These are phyloP conservation scores for Panurus biarmicus DNA, from an alignment of 2,113 vertebrate species.

Conservation along the genomic window DNA sequence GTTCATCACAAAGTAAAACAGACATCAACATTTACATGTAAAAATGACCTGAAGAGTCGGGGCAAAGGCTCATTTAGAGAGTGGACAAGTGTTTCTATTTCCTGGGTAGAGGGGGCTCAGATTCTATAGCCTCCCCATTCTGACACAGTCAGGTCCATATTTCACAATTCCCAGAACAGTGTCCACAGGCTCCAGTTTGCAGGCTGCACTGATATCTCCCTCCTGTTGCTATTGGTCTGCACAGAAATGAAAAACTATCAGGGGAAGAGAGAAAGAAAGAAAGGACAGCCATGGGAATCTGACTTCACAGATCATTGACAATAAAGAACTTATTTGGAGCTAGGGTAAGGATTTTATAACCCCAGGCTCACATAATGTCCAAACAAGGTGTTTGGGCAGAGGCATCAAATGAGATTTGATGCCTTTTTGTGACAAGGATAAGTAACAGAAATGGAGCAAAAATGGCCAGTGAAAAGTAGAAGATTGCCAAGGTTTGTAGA, in stretches of 20 bases:
- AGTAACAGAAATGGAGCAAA: neutral
- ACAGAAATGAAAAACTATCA: neutral
- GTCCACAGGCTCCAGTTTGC: neutral
- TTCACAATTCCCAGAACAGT: neutral
- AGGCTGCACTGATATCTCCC: neutral
- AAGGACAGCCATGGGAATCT: neutral
- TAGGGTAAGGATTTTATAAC: neutral
- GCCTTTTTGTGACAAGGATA: neutral
- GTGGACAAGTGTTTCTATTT: neutral
- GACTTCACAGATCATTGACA: neutral
- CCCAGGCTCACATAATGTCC: neutral
- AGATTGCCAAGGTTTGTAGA: neutral
- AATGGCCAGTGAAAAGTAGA: neutral
- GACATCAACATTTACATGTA: neutral
- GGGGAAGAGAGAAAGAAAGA: neutral
- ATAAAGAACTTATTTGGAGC: neutral
- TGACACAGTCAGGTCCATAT: neutral
- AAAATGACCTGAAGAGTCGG: neutral
- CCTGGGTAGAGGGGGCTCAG: neutral
- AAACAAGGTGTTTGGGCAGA: neutral
- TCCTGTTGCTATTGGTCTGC: neutral
- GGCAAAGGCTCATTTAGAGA: neutral
- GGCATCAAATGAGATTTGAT: neutral
- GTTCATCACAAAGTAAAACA: neutral
- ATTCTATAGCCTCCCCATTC: neutral